phyloP scores from a whole-genome alignment of 2,113 vertebrate species.

The Upupa epops region DNA sequence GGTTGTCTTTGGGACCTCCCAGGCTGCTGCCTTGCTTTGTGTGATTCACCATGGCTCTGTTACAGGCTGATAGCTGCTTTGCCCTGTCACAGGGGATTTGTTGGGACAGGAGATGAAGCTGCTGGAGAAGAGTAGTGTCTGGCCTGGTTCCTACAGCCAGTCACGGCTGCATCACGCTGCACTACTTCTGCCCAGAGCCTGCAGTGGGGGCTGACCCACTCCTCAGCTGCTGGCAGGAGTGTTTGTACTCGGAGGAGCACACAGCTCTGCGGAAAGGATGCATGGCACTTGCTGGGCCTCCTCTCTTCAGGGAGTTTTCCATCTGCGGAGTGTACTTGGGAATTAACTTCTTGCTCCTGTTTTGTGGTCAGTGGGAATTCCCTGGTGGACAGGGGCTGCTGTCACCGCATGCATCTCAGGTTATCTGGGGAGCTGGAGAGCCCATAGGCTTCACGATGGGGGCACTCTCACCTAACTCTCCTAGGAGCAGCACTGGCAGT shows the following conservation, averaged over 20 bases:
- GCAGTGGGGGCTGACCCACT: neutral
- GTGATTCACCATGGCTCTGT: neutral
- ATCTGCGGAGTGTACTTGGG: neutral
- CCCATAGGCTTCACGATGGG: accelerated
- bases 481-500: accelerated
- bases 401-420: too few species aligned
- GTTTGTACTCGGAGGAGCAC: neutral
- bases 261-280: neutral
- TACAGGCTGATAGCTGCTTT: neutral
- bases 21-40: neutral
- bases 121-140: neutral
- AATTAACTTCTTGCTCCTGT: neutral
- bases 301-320: neutral
- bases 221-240: neutral
- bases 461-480: neutral
- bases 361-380: neutral
- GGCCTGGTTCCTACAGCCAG: neutral
- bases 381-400: neutral
- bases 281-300: neutral
- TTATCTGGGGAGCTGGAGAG: neutral
- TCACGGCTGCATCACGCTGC: neutral
- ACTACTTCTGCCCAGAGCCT: neutral
- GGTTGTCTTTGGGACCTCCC: neutral
- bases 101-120: neutral
- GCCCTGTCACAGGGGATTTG: neutral